Evolutionary conservation across 2,113 vertebrate species (phyloP).

Genomic region (Halichoerus grypus): DNA sequence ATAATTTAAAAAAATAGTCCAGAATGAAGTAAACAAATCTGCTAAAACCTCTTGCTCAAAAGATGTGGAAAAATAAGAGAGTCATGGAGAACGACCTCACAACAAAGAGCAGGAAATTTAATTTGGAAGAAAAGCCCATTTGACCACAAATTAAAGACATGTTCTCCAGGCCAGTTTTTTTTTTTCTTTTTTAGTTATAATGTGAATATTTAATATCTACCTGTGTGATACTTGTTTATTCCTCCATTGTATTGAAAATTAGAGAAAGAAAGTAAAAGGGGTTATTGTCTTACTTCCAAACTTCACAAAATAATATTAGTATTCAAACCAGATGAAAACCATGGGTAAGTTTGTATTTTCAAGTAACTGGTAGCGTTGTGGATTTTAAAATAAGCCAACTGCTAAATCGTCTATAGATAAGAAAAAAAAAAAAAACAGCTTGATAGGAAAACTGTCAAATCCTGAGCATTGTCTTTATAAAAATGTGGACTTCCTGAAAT

Average conservation of each 20-base stretch:
- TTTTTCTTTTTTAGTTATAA: neutral
- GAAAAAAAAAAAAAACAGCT: neutral
- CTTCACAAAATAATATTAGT: neutral
- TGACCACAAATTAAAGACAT: neutral
- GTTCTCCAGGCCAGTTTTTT: neutral
- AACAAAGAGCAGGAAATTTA: neutral
- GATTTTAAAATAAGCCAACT: neutral
- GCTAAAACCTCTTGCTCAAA: neutral
- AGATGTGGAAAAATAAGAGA: neutral
- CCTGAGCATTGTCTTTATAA: neutral
- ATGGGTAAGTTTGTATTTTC: neutral
- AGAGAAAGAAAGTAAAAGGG: neutral
- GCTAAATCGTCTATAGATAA: neutral
- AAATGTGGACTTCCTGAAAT: neutral
- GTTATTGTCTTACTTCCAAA: neutral
- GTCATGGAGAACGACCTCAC: neutral
- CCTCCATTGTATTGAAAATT: neutral
- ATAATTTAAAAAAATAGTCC: neutral
- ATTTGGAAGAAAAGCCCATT: neutral
- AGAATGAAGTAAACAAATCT: neutral
- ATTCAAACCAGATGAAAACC: neutral
- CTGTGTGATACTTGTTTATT: neutral
- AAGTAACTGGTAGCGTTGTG: neutral
- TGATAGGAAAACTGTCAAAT: neutral
- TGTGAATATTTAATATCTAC: neutral